Conservation (phyloP, 2,888 invertebrate genomes). For the Boloria euphrosyne region DNA sequence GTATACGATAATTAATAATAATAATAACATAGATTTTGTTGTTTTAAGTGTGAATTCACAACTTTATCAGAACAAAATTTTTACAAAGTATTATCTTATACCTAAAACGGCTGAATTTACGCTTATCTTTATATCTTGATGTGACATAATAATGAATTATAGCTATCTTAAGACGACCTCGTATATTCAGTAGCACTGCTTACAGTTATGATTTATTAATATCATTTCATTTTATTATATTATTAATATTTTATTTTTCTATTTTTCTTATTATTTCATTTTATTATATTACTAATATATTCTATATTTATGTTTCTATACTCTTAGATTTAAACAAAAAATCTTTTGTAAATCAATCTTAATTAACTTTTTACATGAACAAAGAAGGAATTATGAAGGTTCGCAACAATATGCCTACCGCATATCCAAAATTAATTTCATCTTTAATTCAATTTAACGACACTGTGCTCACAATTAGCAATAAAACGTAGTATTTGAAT, state of each 20-base stretch:
- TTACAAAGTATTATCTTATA: not conserved
- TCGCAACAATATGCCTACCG: not conserved
- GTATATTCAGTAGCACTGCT: constrained; percentile 1
- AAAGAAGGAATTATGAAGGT: not conserved
- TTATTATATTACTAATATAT: too few relatives aligned
- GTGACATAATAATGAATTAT: constrained; percentile 16
- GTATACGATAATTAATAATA: too few relatives aligned
- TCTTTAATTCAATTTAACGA: constrained; percentile 9
- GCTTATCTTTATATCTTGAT: constrained; percentile 6
- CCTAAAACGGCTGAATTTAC: not conserved
- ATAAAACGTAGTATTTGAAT: constrained; percentile 16
- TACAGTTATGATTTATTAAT: not conserved
- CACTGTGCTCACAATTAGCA: constrained; percentile 10
- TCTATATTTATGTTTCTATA: too few relatives aligned
- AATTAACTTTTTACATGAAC: too few relatives aligned
- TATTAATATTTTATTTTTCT: not conserved
- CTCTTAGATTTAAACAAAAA: too few relatives aligned
- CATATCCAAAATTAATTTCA: not conserved
- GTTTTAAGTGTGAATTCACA: too few relatives aligned
- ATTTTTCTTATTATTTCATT: too few relatives aligned
- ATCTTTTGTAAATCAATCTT: too few relatives aligned
- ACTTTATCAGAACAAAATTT: not conserved
- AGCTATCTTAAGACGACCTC: constrained; percentile 6
- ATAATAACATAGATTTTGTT: too few relatives aligned
- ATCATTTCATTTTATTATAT: not conserved